phyloP scores from a whole-genome alignment of 2,888 invertebrate genomes.

The Heteropelma amictum region DNA sequence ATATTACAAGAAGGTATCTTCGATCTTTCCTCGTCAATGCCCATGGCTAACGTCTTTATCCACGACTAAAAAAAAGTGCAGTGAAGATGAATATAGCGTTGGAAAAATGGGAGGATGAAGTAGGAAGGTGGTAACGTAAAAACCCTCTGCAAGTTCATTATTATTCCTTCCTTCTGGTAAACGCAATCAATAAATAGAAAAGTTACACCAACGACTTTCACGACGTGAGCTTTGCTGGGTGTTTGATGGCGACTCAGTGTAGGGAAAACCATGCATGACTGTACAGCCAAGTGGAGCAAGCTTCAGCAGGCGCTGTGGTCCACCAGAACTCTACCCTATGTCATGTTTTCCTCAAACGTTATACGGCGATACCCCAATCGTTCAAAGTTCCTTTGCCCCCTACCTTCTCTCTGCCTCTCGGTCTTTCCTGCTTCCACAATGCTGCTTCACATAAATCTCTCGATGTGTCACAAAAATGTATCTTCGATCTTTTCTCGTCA shows the following conservation, averaged over 20 bases:
- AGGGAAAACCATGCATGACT: not conserved
- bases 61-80: slow-evolving; percentile 1
- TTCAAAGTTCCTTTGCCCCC: not conserved
- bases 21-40: not conserved
- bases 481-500: not conserved
- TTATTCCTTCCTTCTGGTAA: slow-evolving; percentile 4
- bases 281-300: slow-evolving; percentile 1
- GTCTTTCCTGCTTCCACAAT: not conserved
- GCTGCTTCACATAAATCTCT: slow-evolving; percentile 22
- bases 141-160: slow-evolving; percentile 8
- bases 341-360: too few relatives aligned
- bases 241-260: not conserved
- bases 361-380: too few relatives aligned
- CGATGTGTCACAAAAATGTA: slow-evolving; percentile 38
- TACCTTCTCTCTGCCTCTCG: not conserved
- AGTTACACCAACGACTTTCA: slow-evolving; percentile 8
- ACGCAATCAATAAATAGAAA: slow-evolving; percentile 41
- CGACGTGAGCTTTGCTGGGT: not conserved
- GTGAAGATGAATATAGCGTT: not conserved
- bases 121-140: not conserved
- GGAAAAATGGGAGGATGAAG: not conserved
- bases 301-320: not conserved
- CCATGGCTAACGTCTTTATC: slow-evolving; percentile 38
- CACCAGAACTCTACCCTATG: too few relatives aligned
- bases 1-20: slow-evolving; percentile 36